Conservation (phyloP, 2,888 invertebrate species). For the Lamproptera curius region DNA sequence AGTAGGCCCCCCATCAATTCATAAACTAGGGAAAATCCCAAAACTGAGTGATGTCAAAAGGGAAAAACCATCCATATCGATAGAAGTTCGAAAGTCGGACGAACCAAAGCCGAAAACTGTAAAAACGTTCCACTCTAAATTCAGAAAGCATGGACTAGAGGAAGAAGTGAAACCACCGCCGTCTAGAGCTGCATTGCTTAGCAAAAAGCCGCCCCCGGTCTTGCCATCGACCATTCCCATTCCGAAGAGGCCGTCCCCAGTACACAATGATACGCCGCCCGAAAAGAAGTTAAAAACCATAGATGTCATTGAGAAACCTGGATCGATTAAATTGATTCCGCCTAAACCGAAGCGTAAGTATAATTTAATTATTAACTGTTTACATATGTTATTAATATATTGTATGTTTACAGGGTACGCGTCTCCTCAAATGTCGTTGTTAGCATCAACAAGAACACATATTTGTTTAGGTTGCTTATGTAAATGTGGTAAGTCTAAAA, state of each 20-base stretch:
- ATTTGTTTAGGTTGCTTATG: constrained; percentile 51
- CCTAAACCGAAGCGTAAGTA: constrained; percentile 95
- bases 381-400: constrained; percentile 46
- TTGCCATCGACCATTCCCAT: constrained; percentile 63
- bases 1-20: constrained; percentile 81
- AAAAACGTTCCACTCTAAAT: constrained; percentile 93
- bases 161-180: constrained; percentile 93
- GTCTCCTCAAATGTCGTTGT: constrained; percentile 34
- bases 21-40: constrained; percentile 88
- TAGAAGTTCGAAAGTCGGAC: constrained; percentile 86
- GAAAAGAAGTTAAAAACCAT: constrained; percentile 88
- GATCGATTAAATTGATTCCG: constrained; percentile 91
- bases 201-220: constrained; percentile 72
- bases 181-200: constrained; percentile 82
- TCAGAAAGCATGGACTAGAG: constrained; percentile 93
- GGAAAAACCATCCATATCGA: constrained; percentile 88
- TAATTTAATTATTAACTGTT: constrained; percentile 35
- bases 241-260: constrained; percentile 71
- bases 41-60: constrained; percentile 80
- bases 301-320: constrained; percentile 82
- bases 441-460: constrained; percentile 37
- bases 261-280: constrained; percentile 74
- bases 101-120: constrained; percentile 91
- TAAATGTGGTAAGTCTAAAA: constrained; percentile 72
- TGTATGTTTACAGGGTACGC: constrained; percentile 66